phyloP scores from a whole-genome alignment of 2,797 vertebrate species.

The Ispidina lecontei region DNA sequence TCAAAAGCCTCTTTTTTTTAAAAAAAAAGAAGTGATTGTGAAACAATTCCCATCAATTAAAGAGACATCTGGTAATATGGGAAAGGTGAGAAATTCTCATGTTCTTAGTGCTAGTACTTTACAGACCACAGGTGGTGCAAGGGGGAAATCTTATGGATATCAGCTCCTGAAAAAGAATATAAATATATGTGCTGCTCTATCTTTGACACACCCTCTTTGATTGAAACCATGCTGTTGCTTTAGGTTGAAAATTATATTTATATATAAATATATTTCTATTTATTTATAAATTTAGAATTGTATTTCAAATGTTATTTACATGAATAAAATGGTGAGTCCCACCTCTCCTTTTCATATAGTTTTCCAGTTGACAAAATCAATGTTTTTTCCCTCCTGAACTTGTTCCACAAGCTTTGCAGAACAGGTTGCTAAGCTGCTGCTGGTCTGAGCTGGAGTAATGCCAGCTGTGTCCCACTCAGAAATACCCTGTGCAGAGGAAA shows the following conservation, averaged over 20 bases:
- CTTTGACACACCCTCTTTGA: background rate
- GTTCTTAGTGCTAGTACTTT: slow-evolving; percentile 8
- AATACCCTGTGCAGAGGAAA: background rate
- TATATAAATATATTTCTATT: too few species aligned
- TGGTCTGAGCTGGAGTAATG: background rate
- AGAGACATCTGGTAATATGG: slow-evolving; percentile 62
- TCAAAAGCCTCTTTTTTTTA: slow-evolving; percentile 62
- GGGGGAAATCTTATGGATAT: background rate
- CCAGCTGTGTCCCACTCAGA: background rate
- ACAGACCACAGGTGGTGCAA: background rate
- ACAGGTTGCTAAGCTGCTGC: background rate
- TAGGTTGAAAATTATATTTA: too few species aligned
- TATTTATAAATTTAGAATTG: too few species aligned
- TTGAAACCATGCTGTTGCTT: too few species aligned
- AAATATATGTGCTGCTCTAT: too few species aligned
- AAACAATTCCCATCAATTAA: slow-evolving; percentile 67
- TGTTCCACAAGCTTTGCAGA: background rate
- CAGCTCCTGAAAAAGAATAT: background rate
- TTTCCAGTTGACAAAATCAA: background rate
- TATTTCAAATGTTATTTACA: too few species aligned
- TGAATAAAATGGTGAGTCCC: background rate
- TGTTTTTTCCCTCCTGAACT: background rate
- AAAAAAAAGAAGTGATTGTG: background rate
- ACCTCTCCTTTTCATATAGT: background rate
- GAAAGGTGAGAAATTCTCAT: slow-evolving; percentile 63